Percentiles rank a stretch among this genome's conserved stretches.
Evolutionary conservation across 2,797 vertebrate species (phyloP).

Genomic region (Esox masquinongy): DNA sequence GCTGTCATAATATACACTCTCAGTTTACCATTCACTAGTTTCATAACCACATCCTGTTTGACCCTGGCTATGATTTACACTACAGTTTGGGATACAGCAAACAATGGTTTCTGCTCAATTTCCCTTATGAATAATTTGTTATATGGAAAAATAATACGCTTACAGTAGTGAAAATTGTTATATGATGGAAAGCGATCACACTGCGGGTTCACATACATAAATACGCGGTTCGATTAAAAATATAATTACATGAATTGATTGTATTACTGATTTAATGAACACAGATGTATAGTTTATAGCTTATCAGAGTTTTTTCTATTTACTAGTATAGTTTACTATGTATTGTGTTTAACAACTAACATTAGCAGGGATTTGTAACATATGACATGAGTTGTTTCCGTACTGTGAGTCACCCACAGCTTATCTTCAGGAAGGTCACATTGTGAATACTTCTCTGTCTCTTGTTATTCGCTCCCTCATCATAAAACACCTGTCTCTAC

Average conservation of each 20-base stretch:
- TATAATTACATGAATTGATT: conserved; percentile 6
- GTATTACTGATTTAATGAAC: conserved; percentile 21
- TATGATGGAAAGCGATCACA: not conserved
- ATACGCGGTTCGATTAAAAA: not conserved
- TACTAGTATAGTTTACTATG: not conserved
- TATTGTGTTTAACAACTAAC: not conserved
- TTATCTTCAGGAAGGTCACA: not conserved
- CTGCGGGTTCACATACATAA: not conserved
- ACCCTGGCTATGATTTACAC: not conserved
- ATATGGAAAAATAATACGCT: not conserved
- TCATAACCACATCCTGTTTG: not conserved
- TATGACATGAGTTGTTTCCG: not conserved
- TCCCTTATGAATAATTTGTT: not conserved
- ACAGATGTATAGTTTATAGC: conserved; percentile 11
- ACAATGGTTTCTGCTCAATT: not conserved
- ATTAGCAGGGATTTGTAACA: not conserved
- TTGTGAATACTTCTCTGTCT: not conserved
- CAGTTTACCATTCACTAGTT: not conserved
- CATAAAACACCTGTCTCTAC: not conserved
- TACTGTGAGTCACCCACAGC: not conserved
- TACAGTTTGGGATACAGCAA: not conserved
- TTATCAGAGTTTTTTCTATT: conserved; percentile 23
- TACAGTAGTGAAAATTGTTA: not conserved
- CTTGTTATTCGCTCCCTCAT: not conserved
- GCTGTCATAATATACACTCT: not conserved